A percentile compares a stretch with the other conserved stretches of the same genome.
phyloP scores from a whole-genome alignment of 2,888 invertebrate genomes.

The Nymphalis c-album region DNA sequence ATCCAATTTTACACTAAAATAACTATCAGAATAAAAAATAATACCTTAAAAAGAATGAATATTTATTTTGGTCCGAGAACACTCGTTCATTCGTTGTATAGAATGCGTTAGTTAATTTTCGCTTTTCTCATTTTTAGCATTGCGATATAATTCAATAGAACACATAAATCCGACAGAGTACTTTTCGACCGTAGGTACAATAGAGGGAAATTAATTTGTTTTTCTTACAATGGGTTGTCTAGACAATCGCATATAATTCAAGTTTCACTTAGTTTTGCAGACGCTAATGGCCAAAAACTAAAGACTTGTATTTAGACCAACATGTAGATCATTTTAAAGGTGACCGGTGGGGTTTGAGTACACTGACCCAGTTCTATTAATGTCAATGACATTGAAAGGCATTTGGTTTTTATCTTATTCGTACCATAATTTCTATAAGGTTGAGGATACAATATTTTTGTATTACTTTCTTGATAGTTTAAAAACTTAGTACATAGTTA shows the following conservation, averaged over 20 bases:
- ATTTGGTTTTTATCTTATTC: neutral
- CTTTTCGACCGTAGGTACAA: constrained; percentile 68
- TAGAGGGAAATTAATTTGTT: constrained; percentile 78
- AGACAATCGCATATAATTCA: constrained; percentile 79
- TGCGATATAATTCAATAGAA: constrained; percentile 68
- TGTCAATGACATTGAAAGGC: neutral
- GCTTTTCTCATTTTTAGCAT: constrained; percentile 58
- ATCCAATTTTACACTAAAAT: neutral
- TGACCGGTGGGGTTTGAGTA: constrained; percentile 37
- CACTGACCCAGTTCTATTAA: constrained; percentile 15
- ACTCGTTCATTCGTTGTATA: constrained; percentile 42
- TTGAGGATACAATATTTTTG: neutral
- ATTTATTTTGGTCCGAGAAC: constrained; percentile 34
- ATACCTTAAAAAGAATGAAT: constrained; percentile 14
- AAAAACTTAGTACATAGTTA: too few relatives aligned
- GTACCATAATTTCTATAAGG: neutral
- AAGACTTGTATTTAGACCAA: constrained; percentile 56
- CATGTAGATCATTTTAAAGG: constrained; percentile 54
- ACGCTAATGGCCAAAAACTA: constrained; percentile 68
- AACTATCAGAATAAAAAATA: neutral
- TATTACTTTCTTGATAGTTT: too few relatives aligned
- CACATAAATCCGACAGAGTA: constrained; percentile 71
- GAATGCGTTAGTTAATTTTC: constrained; percentile 60
- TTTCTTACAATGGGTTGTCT: constrained; percentile 79
- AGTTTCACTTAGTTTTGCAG: constrained; percentile 74